Conservation (phyloP, 2,113 vertebrate species). For the Trematocara macrostoma region DNA sequence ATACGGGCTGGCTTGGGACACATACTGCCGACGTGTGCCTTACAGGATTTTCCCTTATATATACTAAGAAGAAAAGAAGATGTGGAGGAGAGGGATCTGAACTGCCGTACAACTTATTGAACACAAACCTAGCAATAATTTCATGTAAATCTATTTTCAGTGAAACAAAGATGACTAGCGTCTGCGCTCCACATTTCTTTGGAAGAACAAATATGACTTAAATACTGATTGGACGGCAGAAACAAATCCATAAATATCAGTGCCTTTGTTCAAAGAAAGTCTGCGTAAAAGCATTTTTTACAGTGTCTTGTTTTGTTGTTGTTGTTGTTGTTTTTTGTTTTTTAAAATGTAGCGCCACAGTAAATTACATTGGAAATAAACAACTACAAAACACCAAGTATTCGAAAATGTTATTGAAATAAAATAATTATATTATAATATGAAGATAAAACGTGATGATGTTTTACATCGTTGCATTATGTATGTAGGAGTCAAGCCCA, state of each 20-base stretch:
- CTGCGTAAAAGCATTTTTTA: background rate
- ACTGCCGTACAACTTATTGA: background rate
- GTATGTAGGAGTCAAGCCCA: background rate
- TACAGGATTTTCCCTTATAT: slow-evolving; percentile 86
- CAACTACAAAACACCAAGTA: background rate
- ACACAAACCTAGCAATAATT: background rate
- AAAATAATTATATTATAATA: background rate
- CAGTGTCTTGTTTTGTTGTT: background rate
- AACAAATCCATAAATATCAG: background rate
- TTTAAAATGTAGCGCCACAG: background rate
- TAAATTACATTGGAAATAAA: slow-evolving; percentile 28
- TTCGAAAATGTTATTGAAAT: background rate
- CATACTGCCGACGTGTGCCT: slow-evolving; percentile 82
- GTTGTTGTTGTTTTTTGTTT: background rate
- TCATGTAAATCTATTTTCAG: background rate
- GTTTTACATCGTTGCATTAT: background rate
- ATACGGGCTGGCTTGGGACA: slow-evolving; percentile 82
- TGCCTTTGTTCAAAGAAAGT: slow-evolving; percentile 6
- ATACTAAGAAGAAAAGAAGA: slow-evolving; percentile 69
- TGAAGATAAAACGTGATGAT: background rate
- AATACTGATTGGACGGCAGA: background rate
- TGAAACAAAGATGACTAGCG: background rate
- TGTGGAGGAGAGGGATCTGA: background rate
- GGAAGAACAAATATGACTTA: background rate
- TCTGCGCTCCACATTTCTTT: background rate